phyloP scores from a whole-genome alignment of 2,797 vertebrate species.

The Neomorphus geoffroyi region DNA sequence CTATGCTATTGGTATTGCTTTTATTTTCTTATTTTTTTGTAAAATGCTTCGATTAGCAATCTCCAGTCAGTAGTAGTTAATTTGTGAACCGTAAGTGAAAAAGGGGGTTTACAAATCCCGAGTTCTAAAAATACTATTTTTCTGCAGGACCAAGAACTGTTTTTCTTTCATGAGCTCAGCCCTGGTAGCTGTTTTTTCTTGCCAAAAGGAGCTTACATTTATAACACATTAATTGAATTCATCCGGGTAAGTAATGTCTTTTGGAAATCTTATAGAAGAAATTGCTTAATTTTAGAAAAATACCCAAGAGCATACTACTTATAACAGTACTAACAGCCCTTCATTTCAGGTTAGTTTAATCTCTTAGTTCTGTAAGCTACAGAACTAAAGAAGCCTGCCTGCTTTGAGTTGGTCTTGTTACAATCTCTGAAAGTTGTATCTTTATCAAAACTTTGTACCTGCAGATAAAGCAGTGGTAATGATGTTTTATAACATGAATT shows the following conservation, averaged over 20 bases:
- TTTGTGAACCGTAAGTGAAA: not conserved
- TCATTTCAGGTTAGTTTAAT: not conserved
- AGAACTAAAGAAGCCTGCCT: not conserved
- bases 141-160: conserved; percentile 93
- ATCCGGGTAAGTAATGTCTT: conserved; percentile 87
- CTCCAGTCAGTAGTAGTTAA: not conserved
- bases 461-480: not conserved
- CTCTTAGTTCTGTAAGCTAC: not conserved
- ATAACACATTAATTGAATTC: conserved; percentile 91
- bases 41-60: not conserved
- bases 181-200: conserved; percentile 98
- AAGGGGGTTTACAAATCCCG: not conserved
- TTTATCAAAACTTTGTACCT: not conserved
- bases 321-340: not conserved
- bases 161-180: conserved; percentile 98
- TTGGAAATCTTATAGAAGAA: not conserved
- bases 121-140: not conserved
- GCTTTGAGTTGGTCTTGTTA: not conserved
- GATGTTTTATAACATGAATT: not conserved
- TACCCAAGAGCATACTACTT: not conserved
- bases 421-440: not conserved
- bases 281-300: not conserved
- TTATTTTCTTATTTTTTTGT: not conserved
- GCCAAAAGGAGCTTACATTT: conserved; percentile 95
- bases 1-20: not conserved